Conservation (phyloP, 2,888 invertebrate species). For the Heteromurus nitidus region DNA sequence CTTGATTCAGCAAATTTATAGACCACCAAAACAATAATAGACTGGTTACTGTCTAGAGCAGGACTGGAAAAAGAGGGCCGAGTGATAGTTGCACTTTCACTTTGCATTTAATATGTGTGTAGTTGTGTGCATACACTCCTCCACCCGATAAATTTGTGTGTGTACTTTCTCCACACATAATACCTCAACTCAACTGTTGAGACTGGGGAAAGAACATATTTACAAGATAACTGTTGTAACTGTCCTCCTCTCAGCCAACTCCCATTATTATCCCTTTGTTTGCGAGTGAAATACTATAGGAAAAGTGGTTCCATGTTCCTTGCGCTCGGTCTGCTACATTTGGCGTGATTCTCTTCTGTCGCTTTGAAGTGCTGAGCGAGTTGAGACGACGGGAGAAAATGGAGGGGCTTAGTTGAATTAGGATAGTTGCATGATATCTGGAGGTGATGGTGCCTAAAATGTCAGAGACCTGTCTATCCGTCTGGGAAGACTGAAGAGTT, state of each 20-base stretch:
- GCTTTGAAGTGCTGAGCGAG: slow-evolving; percentile 13
- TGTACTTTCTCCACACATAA: background rate
- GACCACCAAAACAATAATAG: background rate
- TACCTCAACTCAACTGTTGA: background rate
- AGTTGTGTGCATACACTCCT: background rate
- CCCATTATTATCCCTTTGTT: background rate
- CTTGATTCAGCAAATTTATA: background rate
- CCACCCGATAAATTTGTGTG: background rate
- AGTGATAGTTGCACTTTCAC: too few species aligned
- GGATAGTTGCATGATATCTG: background rate
- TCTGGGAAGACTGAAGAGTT: background rate
- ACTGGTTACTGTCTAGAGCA: background rate
- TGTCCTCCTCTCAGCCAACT: slow-evolving; percentile 35
- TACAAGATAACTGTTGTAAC: slow-evolving; percentile 36
- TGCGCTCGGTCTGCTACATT: slow-evolving; percentile 46
- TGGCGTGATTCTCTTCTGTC: slow-evolving; percentile 39
- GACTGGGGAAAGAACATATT: background rate
- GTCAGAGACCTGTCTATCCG: slow-evolving; percentile 37
- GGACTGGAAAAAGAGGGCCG: background rate
- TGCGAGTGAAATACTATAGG: slow-evolving; percentile 7
- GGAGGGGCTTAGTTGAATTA: background rate
- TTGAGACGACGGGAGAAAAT: slow-evolving; percentile 6
- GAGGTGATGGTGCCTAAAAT: slow-evolving; percentile 20
- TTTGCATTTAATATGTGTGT: too few species aligned
- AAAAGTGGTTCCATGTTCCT: slow-evolving; percentile 33